These are phyloP conservation scores for Bugulina stolonifera DNA, from an alignment of 2,888 invertebrate species.

Conservation along the genomic window DNA sequence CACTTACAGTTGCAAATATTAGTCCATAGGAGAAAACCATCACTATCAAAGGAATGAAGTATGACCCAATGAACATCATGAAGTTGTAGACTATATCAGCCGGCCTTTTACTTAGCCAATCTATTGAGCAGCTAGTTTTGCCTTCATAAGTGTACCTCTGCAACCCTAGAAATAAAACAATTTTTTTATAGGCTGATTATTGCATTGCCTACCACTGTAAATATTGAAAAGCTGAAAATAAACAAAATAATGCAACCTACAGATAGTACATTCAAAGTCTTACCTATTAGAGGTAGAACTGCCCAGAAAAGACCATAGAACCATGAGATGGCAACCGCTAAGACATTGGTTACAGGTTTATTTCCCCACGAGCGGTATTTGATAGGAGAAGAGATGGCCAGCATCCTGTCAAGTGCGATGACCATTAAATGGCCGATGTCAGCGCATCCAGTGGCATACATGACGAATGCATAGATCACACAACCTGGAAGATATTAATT, in stretches of 20 bases:
- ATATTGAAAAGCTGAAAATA: background rate
- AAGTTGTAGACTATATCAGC: background rate
- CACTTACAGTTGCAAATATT: constrained; percentile 7
- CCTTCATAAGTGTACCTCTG: constrained; percentile 5
- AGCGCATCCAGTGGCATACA: constrained; percentile 8
- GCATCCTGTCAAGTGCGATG: background rate
- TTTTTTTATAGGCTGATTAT: background rate
- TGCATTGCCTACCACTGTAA: background rate
- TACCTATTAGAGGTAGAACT: constrained; percentile 21
- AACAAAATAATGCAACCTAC: background rate
- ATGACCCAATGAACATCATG: background rate
- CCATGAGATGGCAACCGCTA: constrained; percentile 2
- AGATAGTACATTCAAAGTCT: background rate
- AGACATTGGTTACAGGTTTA: background rate
- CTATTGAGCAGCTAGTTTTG: constrained; percentile 5
- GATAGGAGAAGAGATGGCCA: constrained; percentile 12
- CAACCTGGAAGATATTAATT: background rate
- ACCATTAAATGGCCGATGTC: constrained; percentile 1
- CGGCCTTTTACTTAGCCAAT: background rate
- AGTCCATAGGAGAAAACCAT: background rate
- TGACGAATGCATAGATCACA: constrained; percentile 8
- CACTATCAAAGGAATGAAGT: background rate
- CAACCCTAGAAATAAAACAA: background rate
- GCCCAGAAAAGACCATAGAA: constrained; percentile 11
- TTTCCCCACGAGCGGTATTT: constrained; percentile 3